Evolutionary conservation across 1,140 invertebrate species (phyloP).

Genomic region (Panulirus ornatus): DNA sequence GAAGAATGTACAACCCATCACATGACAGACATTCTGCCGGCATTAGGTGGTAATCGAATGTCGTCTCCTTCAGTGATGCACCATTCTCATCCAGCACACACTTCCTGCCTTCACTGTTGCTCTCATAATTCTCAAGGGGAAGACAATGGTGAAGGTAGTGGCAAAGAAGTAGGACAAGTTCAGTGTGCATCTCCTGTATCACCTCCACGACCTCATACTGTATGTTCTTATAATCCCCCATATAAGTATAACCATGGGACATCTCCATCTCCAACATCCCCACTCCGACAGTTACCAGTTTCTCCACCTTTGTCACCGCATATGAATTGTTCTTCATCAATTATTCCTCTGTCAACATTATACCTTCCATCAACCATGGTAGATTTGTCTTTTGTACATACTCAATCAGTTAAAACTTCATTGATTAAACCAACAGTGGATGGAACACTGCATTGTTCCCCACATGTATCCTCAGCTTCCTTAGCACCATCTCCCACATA

Average conservation of each 20-base stretch:
- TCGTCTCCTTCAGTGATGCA: constrained; percentile 58
- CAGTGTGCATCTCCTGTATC: constrained; percentile 9
- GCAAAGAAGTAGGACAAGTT: constrained; percentile 15
- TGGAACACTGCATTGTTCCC: background rate
- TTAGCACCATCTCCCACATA: background rate
- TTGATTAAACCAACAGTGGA: constrained; percentile 5
- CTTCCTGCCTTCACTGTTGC: constrained; percentile 64
- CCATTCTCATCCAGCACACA: constrained; percentile 68
- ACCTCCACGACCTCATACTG: constrained; percentile 55
- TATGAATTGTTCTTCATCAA: background rate
- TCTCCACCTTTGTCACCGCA: constrained; percentile 34
- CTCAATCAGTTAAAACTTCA: background rate
- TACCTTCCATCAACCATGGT: background rate
- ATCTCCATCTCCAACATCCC: background rate
- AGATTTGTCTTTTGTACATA: constrained; percentile 34
- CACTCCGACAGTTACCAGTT: background rate
- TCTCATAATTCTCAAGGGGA: background rate
- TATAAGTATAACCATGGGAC: constrained; percentile 27
- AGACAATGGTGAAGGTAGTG: constrained; percentile 31
- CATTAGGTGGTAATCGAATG: constrained; percentile 28
- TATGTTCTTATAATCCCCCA: constrained; percentile 57
- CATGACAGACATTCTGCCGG: constrained; percentile 70
- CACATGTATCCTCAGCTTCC: constrained; percentile 1
- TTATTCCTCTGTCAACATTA: background rate
- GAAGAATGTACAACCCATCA: constrained; percentile 73